These are phyloP conservation scores for Athene cunicularia DNA, from an alignment of 2,113 vertebrate genomes.

Conservation along the genomic window DNA sequence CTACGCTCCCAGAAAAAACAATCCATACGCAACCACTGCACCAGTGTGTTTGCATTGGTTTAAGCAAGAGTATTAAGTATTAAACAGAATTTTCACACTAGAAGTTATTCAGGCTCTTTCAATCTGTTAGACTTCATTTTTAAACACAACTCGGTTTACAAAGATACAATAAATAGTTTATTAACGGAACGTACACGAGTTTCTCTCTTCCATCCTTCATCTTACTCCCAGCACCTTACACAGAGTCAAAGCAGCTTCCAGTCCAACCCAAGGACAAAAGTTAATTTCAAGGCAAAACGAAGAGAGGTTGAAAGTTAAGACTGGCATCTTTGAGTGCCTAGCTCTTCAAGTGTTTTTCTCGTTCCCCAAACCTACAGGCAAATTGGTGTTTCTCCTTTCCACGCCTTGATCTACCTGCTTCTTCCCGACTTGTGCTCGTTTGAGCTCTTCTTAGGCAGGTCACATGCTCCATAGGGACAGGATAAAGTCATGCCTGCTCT, in stretches of 20 bases:
- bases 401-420: not conserved
- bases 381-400: not conserved
- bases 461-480: not conserved
- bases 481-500: not conserved
- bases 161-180: conserved; percentile 61
- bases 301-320: not conserved
- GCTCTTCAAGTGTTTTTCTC: not conserved
- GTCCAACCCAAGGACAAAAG: not conserved
- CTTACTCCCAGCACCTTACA: not conserved
- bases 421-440: not conserved
- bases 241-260: not conserved
- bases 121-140: not conserved
- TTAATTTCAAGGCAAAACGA: not conserved
- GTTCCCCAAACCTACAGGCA: not conserved
- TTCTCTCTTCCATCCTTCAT: not conserved
- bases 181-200: conserved; percentile 45
- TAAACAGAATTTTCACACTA: not conserved
- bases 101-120: not conserved
- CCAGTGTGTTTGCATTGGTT: too few relatives aligned
- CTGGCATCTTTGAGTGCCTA: not conserved
- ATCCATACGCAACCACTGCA: not conserved
- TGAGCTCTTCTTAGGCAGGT: not conserved
- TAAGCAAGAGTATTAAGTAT: not conserved
- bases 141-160: not conserved
- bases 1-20: not conserved